These are phyloP conservation scores for Phalacrocorax carbo DNA, from an alignment of 2,113 vertebrate species.

Conservation along the genomic window DNA sequence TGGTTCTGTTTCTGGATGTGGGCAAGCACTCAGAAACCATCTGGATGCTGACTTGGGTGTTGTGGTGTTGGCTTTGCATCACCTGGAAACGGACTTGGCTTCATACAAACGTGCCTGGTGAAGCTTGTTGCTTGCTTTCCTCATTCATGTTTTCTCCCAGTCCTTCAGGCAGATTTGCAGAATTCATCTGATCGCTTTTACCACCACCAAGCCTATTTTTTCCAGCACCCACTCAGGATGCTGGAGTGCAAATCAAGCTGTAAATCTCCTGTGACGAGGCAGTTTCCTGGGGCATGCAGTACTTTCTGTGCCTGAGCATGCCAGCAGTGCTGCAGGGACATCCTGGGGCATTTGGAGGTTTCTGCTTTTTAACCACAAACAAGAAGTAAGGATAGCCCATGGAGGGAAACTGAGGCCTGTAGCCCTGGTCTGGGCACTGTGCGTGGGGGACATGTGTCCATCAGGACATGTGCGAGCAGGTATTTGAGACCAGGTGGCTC, in stretches of 20 bases:
- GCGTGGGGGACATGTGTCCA: accelerated
- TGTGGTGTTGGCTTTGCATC: neutral
- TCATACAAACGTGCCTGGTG: neutral
- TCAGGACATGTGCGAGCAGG: accelerated
- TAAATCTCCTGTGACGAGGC: neutral
- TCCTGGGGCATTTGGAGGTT: neutral
- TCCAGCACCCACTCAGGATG: neutral
- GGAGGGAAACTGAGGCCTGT: neutral
- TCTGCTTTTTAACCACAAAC: neutral
- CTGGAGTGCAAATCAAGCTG: neutral
- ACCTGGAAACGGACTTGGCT: neutral
- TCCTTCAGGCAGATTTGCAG: neutral
- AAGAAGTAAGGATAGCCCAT: neutral
- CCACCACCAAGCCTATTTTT: neutral
- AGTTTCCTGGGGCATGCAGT: accelerated
- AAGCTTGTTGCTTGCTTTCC: neutral
- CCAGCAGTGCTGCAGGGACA: neutral
- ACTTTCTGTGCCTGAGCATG: neutral
- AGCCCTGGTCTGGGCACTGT: neutral
- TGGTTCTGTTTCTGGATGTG: neutral
- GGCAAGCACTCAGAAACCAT: neutral
- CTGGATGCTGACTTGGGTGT: neutral
- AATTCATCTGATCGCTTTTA: neutral
- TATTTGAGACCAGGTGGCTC: neutral
- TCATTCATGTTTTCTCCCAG: neutral